phyloP scores from a whole-genome alignment of 30 jellyfish, hydroid and myxozoan species.

The Turritopsis dohrnii region DNA sequence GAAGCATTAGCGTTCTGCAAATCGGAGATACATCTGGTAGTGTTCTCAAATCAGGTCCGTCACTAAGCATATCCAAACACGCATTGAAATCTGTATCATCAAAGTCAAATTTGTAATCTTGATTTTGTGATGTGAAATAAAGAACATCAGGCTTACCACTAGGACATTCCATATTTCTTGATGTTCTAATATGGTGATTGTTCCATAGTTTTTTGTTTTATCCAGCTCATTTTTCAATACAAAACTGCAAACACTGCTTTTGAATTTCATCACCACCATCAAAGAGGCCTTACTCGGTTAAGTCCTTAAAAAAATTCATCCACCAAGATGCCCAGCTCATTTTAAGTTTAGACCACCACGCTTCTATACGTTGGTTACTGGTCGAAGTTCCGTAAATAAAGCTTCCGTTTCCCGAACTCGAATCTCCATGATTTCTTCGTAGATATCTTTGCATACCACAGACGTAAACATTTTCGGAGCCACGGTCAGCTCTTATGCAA shows the following conservation, averaged over 20 bases:
- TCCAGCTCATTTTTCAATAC: slow-evolving; percentile 38
- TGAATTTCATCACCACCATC: slow-evolving; percentile 18
- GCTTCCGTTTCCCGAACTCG: slow-evolving; percentile 18
- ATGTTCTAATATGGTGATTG: slow-evolving; percentile 9
- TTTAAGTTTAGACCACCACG: slow-evolving; percentile 45
- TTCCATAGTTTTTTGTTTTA: slow-evolving; percentile 28
- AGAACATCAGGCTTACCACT: slow-evolving; percentile 40
- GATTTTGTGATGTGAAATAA: background rate
- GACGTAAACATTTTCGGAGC: slow-evolving; percentile 41
- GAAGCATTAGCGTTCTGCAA: background rate
- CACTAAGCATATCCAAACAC: background rate
- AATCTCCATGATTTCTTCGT: slow-evolving; percentile 28
- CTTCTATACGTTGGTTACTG: slow-evolving; percentile 45
- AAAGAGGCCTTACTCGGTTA: slow-evolving; percentile 23
- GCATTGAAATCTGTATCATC: background rate
- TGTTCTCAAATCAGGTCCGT: background rate
- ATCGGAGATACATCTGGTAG: background rate
- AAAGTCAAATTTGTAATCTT: too few relatives aligned
- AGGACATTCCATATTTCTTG: slow-evolving; percentile 26
- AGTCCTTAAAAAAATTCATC: slow-evolving; percentile 39
- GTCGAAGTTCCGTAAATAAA: slow-evolving; percentile 27
- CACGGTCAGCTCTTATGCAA: slow-evolving; percentile 39
- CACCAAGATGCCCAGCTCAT: slow-evolving; percentile 36
- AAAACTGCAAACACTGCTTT: slow-evolving; percentile 32
- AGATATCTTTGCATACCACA: slow-evolving; percentile 39